Evolutionary conservation across 2,888 invertebrate species (phyloP), one percentile per base, ranked within the genome.

Genomic region (Linnaemya tessellans): DNA sequence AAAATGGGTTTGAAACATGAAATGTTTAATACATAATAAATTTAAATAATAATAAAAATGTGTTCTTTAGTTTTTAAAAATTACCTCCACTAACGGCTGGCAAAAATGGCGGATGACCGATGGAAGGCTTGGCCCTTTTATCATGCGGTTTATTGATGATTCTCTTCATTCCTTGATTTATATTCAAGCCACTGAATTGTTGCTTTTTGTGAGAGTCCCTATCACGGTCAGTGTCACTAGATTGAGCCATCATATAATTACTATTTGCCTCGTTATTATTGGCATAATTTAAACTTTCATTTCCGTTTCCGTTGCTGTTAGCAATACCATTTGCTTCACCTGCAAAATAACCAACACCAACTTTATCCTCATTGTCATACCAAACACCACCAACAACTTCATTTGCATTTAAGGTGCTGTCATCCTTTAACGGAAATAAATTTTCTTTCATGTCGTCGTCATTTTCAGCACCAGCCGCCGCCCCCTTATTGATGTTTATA

Each of bases 71-170:
- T 46, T 7, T 73, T 41, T n/a, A 1, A 18, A n/a, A 90, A 90
- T 89, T 89, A 92, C 92, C 92, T 89, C 91, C 90, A 89, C 92
- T 92, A 78, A 92, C 90, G n/a, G 92, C 90, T 22, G 92, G 92
- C 56, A 88, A 79, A 86, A 89, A 88, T 86, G 89, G 87, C 13
- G 88, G 56, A 20, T 77, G 67, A 13, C 67, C 77, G 64, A 88
- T 87, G 46, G 83, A 87, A 73, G 82, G 49, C 8, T 78, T 83
- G 0, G 77, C 71, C 51, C 82, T 78, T 60, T 84, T 80, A 5
- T 62, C 41, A 43, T 22, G 56, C 3, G 54, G 35, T 25, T 74
- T 78, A 38, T 11, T 62, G 41, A 22, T 25, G 15, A 25, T 20
- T 38, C 49, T n/a, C 22, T 30, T 43, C 5, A 35, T 71, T 54